Percentiles rank a stretch among this genome's conserved stretches.
phyloP scores from a whole-genome alignment of 2,888 invertebrate species.

The Chymomyza caudatula region DNA sequence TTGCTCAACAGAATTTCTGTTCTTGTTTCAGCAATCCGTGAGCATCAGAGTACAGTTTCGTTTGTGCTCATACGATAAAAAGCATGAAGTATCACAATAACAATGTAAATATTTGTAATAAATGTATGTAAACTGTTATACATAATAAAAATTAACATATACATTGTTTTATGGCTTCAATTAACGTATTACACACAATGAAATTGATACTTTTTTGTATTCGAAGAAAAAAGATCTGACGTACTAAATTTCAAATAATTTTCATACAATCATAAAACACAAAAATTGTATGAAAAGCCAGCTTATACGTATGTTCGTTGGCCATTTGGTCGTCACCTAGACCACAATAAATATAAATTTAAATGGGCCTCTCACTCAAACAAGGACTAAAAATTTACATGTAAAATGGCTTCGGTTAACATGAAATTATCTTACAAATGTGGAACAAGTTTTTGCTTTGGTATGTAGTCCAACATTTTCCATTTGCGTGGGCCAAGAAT shows the following conservation, averaged over 20 bases:
- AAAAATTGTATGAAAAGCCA: neutral
- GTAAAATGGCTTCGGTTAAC: constrained; percentile 40
- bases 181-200: neutral
- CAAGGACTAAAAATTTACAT: constrained; percentile 46
- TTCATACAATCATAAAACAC: no score
- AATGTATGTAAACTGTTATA: neutral
- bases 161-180: neutral
- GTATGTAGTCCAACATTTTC: neutral
- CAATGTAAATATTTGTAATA: no score
- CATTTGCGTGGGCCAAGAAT: constrained; percentile 15
- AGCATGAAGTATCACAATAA: no score
- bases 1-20: no score
- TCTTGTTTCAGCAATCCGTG: no score
- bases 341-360: constrained; percentile 42
- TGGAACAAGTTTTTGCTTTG: neutral
- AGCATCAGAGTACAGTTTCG: no score
- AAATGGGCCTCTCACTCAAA: constrained; percentile 7
- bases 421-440: neutral
- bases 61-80: no score
- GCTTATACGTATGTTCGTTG: neutral
- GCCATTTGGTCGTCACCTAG: neutral
- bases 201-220: neutral
- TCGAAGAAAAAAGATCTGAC: neutral
- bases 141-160: neutral
- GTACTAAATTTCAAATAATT: no score